phyloP scores from a whole-genome alignment of 2,888 invertebrate species.

The Meloe dianella region DNA sequence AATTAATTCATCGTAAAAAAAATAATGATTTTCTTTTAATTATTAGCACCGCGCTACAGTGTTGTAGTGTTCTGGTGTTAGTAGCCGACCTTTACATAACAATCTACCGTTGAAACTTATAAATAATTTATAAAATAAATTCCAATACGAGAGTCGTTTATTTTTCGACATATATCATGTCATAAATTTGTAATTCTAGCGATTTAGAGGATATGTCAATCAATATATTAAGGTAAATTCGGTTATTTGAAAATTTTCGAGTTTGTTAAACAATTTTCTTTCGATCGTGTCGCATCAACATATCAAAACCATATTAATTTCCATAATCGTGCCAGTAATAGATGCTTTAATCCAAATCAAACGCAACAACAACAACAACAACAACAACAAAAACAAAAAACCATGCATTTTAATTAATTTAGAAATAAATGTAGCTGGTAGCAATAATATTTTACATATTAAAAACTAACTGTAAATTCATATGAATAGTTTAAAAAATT shows the following conservation, averaged over 20 bases:
- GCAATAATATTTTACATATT: conserved; percentile 10
- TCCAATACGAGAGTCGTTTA: background rate
- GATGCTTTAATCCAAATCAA: background rate
- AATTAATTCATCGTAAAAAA: background rate
- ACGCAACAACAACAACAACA: background rate
- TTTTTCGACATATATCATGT: background rate
- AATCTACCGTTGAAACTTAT: background rate
- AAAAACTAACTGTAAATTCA: conserved; percentile 10
- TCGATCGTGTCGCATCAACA: background rate
- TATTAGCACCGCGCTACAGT: background rate
- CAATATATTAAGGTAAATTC: no score
- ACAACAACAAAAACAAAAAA: background rate
- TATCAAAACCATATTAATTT: background rate
- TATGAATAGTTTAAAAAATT: conserved; percentile 7
- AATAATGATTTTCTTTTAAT: background rate
- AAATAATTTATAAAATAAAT: conserved; percentile 1
- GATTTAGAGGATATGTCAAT: background rate
- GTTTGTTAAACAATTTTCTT: background rate
- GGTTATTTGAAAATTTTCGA: no score
- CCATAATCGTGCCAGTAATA: conserved; percentile 5
- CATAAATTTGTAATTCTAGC: background rate
- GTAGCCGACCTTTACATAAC: background rate
- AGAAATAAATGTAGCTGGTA: conserved; percentile 5
- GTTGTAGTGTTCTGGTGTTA: background rate
- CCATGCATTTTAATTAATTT: conserved; percentile 4